phyloP scores from a whole-genome alignment of 35 echinoderm and acorn worm species.

The Chiridota heheva region DNA sequence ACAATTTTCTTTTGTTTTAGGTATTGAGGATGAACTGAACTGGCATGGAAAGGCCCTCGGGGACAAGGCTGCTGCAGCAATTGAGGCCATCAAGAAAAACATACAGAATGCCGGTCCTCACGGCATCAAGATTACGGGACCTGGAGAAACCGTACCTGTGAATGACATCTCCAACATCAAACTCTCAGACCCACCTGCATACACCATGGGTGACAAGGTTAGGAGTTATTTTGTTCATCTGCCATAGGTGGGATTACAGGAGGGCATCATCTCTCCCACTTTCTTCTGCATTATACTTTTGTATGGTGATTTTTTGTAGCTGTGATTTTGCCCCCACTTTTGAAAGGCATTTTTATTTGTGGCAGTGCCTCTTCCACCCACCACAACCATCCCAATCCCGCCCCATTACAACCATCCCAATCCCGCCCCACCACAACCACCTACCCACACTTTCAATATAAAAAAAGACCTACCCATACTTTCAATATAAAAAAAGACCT shows the following conservation, averaged over 20 bases:
- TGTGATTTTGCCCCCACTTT: no score
- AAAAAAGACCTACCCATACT: no score
- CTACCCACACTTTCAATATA: no score
- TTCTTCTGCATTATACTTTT: no score
- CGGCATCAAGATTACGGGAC: slow-evolving; percentile 32
- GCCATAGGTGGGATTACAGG: background rate
- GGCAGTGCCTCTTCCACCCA: no score
- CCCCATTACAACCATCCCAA: no score
- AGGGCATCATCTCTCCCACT: background rate
- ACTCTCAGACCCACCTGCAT: slow-evolving; percentile 51
- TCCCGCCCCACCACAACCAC: no score
- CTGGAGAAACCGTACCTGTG: slow-evolving; percentile 24
- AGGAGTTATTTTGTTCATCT: no score
- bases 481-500: no score
- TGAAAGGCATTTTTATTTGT: no score
- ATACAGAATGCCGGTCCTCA: slow-evolving; percentile 64
- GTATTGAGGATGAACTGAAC: slow-evolving; percentile 56
- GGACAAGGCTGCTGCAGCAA: slow-evolving; percentile 64
- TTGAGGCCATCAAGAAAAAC: slow-evolving; percentile 54
- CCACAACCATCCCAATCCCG: no score
- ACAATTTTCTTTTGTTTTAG: slow-evolving; percentile 18
- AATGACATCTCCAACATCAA: slow-evolving; percentile 51
- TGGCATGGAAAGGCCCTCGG: slow-evolving; percentile 97
- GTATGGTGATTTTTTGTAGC: no score
- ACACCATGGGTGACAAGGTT: slow-evolving; percentile 73